These are phyloP conservation scores for Euzophera pinguis DNA, from an alignment of 2,888 invertebrate genomes.

Conservation along the genomic window DNA sequence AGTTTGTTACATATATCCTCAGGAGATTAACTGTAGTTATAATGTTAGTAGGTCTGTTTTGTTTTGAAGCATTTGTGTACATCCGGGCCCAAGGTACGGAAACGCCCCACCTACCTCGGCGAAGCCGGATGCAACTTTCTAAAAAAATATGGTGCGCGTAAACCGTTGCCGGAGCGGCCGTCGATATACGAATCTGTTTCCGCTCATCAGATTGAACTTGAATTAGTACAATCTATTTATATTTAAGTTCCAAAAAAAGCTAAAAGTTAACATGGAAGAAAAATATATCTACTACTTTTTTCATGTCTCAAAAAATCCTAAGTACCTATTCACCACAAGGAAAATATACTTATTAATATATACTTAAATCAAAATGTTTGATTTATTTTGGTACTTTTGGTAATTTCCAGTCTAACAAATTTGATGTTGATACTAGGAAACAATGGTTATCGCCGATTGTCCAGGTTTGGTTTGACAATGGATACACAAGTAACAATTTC, in stretches of 20 bases:
- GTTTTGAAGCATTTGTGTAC: constrained; percentile 38
- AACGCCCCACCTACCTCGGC: constrained; percentile 54
- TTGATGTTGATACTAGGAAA: neutral
- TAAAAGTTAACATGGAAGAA: too few relatives aligned
- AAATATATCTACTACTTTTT: too few relatives aligned
- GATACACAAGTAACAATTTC: constrained; percentile 25
- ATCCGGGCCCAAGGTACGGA: constrained; percentile 60
- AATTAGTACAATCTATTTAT: too few relatives aligned
- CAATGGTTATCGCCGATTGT: neutral
- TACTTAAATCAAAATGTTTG: too few relatives aligned
- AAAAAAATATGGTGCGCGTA: constrained; percentile 67
- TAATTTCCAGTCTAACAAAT: neutral
- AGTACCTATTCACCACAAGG: too few relatives aligned
- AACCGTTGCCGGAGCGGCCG: constrained; percentile 22
- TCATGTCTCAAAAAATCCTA: too few relatives aligned
- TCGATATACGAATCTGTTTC: constrained; percentile 14
- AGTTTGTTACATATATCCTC: neutral
- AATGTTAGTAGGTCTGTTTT: constrained; percentile 40
- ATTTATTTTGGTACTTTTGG: too few relatives aligned
- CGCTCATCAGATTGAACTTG: neutral
- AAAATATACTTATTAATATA: too few relatives aligned
- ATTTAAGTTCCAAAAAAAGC: too few relatives aligned
- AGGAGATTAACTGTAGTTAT: neutral
- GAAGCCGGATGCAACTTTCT: constrained; percentile 76
- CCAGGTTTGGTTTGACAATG: neutral